Evolutionary conservation across 2,888 invertebrate genomes (phyloP).

Genomic region (Lasiommata megera): DNA sequence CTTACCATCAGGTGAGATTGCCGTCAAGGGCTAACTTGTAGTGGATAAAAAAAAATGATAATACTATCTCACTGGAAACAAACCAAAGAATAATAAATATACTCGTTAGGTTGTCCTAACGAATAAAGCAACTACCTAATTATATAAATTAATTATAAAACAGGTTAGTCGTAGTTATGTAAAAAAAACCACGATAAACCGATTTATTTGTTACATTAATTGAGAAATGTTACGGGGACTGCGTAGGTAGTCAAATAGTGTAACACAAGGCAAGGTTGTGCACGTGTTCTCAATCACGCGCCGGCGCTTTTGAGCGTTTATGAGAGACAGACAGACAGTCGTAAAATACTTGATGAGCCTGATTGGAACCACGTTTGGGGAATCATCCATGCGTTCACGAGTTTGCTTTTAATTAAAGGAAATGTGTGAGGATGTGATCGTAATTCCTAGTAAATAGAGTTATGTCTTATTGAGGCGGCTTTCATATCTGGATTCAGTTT

Average conservation of each 20-base stretch:
- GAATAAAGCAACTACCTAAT: too few relatives aligned
- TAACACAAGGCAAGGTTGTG: slow-evolving; percentile 39
- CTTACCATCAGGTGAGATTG: too few relatives aligned
- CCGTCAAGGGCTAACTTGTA: too few relatives aligned
- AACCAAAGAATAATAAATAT: too few relatives aligned
- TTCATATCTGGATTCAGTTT: not conserved
- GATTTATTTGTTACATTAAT: slow-evolving; percentile 8
- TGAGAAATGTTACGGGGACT: not conserved
- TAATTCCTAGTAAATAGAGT: slow-evolving; percentile 20
- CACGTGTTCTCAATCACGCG: slow-evolving; percentile 74
- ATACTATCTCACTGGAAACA: too few relatives aligned
- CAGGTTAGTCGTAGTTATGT: too few relatives aligned
- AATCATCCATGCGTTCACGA: slow-evolving; percentile 52
- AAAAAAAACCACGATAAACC: too few relatives aligned
- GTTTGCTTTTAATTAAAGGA: slow-evolving; percentile 72
- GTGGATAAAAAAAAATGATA: too few relatives aligned
- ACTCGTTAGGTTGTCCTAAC: too few relatives aligned
- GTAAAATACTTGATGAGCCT: slow-evolving; percentile 64
- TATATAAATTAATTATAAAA: too few relatives aligned
- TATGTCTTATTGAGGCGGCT: not conserved
- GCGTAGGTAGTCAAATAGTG: slow-evolving; percentile 8
- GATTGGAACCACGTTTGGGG: slow-evolving; percentile 74
- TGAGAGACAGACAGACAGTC: slow-evolving; percentile 67
- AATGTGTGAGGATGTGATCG: slow-evolving; percentile 40
- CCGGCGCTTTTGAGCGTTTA: slow-evolving; percentile 66